phyloP scores from a whole-genome alignment of 35 echinoderm and acorn worm species.

The Ophiothrix spiculata region DNA sequence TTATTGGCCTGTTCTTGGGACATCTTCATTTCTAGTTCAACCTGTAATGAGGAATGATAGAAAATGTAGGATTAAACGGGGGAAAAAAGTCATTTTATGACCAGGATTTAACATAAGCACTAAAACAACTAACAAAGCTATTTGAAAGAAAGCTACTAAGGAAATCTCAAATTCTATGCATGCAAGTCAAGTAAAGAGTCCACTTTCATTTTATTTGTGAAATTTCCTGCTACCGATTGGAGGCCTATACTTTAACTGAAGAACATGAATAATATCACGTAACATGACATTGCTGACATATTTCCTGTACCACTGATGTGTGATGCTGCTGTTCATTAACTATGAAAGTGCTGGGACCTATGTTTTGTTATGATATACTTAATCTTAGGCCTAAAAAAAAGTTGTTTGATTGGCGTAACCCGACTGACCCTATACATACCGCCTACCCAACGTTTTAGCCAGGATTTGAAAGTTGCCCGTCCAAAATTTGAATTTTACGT shows the following conservation, averaged over 20 bases:
- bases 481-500: too few species aligned
- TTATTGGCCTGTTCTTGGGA: slow-evolving; percentile 45
- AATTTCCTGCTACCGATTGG: too few species aligned
- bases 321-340: not conserved
- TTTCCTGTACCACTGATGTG: not conserved
- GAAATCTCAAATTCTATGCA: too few species aligned
- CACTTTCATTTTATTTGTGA: too few species aligned
- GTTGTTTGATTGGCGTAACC: too few species aligned
- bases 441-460: too few species aligned
- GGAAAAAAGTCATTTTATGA: not conserved
- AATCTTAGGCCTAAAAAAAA: too few species aligned
- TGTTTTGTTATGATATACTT: too few species aligned
- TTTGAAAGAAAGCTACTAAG: too few species aligned
- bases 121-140: not conserved
- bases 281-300: not conserved
- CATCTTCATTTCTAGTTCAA: slow-evolving; percentile 73
- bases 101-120: not conserved
- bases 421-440: too few species aligned
- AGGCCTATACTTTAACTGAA: not conserved
- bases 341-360: not conserved
- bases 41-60: slow-evolving; percentile 29
- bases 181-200: too few species aligned
- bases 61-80: not conserved
- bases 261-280: not conserved
- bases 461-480: too few species aligned